Base-by-base conservation (phyloP, 2,113 vertebrate species). In the Proterorhinus semilunaris region DNA sequence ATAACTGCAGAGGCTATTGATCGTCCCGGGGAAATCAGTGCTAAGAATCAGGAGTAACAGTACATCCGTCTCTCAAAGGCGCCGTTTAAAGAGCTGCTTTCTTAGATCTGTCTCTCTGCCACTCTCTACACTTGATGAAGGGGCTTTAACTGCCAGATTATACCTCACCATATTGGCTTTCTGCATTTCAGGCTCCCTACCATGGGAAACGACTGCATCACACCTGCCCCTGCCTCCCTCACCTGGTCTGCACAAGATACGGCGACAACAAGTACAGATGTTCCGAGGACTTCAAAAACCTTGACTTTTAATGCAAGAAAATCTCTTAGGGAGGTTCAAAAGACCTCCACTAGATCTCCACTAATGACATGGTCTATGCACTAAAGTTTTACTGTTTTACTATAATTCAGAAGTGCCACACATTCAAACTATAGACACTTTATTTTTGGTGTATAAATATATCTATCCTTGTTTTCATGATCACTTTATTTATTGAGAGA, bases 141-240 rank as follows among this genome's bases (percentile, higher is more conserved):
- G 52, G 62, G 63, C 78, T 76, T 68, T 50, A 62, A 77, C 12
- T 74, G 66, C 75, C 81, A 73, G 65, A 83, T 79, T 79, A 73
- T 55, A 11, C 36, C 9, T 27, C 16, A 0, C 3, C n/a, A n/a
- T 7, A 7, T 53, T 57, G 52, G 17, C 66, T n/a, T 61, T 8
- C 48, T 12, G 13, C 5, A 71, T 53, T 71, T 42, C 88, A 98
- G 96, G 84, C 95, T 21, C 96, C 95, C 1, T 98, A 93, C 75
- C 74, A 75, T 0, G 91, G 96, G 11, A 95, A 95, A 69, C 89
- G 94, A 45, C 94, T 93, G 71, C 95, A 95, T 76, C 94, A 95
- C 81, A 91, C 92, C 66, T 97, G 96, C 43, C 96, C 96, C 10
- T 98, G 96, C 68, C 77, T 91, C 6, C 93, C 95, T 45, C 88